phyloP scores from a whole-genome alignment of 2,797 vertebrate species.

The Rhinophrynus dorsalis region DNA sequence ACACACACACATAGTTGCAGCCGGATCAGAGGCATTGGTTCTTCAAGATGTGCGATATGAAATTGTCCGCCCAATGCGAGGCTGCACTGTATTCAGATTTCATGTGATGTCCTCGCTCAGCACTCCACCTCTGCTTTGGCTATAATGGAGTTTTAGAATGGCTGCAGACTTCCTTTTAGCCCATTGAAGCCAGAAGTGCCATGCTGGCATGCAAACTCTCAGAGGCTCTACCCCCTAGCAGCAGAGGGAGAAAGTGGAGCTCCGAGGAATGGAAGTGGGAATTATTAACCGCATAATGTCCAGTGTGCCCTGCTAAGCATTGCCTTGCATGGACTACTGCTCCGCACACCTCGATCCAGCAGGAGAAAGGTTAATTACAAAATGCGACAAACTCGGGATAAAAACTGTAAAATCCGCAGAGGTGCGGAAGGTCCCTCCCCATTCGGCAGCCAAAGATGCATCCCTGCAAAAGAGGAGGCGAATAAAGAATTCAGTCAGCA shows the following conservation, averaged over 20 bases:
- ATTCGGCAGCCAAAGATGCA: background rate
- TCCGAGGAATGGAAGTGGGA: background rate
- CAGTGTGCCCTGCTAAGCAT: background rate
- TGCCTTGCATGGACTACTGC: slow-evolving; percentile 13
- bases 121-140: background rate
- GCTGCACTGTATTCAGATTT: background rate
- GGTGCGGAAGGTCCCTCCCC: slow-evolving; percentile 10
- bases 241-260: background rate
- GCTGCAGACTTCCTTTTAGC: background rate
- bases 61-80: slow-evolving; percentile 3
- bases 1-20: background rate
- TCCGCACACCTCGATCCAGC: slow-evolving; percentile 35
- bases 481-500: background rate
- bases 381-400: slow-evolving; percentile 39
- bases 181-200: background rate
- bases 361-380: slow-evolving; percentile 45
- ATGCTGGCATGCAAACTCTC: background rate
- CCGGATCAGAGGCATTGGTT: background rate
- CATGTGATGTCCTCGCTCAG: background rate
- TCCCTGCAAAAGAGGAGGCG: background rate
- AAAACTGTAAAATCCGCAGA: slow-evolving; percentile 41
- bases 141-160: background rate
- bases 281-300: slow-evolving; percentile 1
- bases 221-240: background rate
- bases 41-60: background rate